Conservation (phyloP, 2,888 invertebrate genomes). For the Pachydiplax longipennis region DNA sequence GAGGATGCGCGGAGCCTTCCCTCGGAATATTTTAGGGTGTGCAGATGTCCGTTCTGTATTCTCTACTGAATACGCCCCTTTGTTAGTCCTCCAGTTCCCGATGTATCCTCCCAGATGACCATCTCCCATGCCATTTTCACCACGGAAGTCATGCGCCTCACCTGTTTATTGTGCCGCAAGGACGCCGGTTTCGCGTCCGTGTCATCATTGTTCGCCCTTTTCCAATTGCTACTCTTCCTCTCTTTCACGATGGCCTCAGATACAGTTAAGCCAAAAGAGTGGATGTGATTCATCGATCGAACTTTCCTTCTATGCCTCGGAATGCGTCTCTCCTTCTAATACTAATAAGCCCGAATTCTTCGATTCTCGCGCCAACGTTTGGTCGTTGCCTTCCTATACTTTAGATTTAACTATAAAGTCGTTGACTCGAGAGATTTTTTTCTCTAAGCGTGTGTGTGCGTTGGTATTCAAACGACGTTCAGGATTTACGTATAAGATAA, state of each 20-base stretch:
- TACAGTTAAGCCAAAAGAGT: background rate
- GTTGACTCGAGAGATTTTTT: background rate
- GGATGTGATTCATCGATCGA: background rate
- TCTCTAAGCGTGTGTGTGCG: too few relatives aligned
- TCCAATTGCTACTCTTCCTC: too few relatives aligned
- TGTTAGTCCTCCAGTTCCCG: too few relatives aligned
- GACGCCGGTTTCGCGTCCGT: background rate
- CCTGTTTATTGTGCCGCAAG: background rate
- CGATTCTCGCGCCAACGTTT: background rate
- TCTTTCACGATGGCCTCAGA: background rate
- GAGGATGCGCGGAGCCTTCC: too few relatives aligned
- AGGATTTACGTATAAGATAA: too few relatives aligned
- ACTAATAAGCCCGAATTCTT: background rate
- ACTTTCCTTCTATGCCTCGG: too few relatives aligned
- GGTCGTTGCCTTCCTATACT: background rate
- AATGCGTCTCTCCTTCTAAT: background rate
- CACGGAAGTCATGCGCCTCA: background rate
- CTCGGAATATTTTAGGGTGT: too few relatives aligned
- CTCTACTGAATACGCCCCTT: too few relatives aligned
- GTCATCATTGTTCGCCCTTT: background rate
- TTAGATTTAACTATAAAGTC: background rate
- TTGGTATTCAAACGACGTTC: too few relatives aligned
- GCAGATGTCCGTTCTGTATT: too few relatives aligned
- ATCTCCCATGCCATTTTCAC: too few relatives aligned
- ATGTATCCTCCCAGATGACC: too few relatives aligned